phyloP scores from a whole-genome alignment of 2,113 vertebrate genomes.

The Epinephelus fuscoguttatus region DNA sequence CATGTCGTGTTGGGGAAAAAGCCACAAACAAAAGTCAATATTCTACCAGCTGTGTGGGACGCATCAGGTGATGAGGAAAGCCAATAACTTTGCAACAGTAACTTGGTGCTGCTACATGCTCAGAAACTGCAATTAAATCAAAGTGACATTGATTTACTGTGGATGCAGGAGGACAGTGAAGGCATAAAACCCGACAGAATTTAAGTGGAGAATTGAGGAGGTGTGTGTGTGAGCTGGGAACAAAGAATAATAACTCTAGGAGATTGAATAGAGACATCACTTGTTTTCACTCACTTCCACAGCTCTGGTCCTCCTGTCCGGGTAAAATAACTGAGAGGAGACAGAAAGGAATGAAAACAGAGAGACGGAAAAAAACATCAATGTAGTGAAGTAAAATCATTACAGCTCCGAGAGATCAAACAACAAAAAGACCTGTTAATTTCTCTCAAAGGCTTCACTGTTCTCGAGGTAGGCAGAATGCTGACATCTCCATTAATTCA shows the following conservation, averaged over 20 bases:
- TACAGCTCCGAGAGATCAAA: slow-evolving; percentile 27
- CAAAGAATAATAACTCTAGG: slow-evolving; percentile 1
- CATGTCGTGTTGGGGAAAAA: background rate
- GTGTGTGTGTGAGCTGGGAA: background rate
- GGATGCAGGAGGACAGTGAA: background rate
- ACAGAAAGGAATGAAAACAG: background rate
- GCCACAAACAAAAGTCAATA: slow-evolving; percentile 26
- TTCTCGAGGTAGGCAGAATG: slow-evolving; percentile 17
- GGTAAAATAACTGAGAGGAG: slow-evolving; percentile 89
- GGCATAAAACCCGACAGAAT: background rate
- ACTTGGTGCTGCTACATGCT: background rate
- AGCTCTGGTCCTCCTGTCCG: slow-evolving; percentile 88
- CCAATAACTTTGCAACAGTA: background rate
- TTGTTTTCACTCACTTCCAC: slow-evolving; percentile 87
- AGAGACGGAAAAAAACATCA: background rate
- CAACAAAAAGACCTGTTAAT: slow-evolving; percentile 12
- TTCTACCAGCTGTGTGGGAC: background rate
- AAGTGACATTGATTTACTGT: background rate
- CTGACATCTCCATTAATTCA: slow-evolving; percentile 37
- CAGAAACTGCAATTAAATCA: background rate
- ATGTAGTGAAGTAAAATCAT: slow-evolving; percentile 3
- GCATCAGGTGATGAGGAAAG: background rate
- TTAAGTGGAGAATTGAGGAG: slow-evolving; percentile 6
- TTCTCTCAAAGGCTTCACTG: slow-evolving; percentile 23
- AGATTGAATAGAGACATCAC: background rate